phyloP scores from a whole-genome alignment of 1,140 invertebrate species.

The Drosophila repletoides region DNA sequence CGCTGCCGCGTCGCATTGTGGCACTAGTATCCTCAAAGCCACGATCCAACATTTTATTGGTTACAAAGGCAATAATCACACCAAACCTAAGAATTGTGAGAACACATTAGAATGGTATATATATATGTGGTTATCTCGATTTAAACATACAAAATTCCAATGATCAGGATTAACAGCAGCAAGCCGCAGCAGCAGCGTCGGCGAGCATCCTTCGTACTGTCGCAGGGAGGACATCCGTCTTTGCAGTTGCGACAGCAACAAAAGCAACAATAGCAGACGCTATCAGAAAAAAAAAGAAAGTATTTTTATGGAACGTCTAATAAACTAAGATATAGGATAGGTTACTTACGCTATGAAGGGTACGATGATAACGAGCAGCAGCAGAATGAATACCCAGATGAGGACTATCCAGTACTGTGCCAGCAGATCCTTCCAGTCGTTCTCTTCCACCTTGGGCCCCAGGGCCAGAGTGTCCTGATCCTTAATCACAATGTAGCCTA shows the following conservation, averaged over 20 bases:
- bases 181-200: slow-evolving; percentile 88
- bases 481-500: slow-evolving; percentile 69
- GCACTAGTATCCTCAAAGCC: slow-evolving; percentile 86
- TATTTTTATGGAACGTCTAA: background rate
- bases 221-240: slow-evolving; percentile 88
- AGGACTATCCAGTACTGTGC: slow-evolving; percentile 85
- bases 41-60: slow-evolving; percentile 90
- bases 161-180: slow-evolving; percentile 88
- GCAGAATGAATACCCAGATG: slow-evolving; percentile 84
- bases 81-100: slow-evolving; percentile 84
- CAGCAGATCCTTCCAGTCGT: slow-evolving; percentile 84
- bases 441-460: slow-evolving; percentile 80
- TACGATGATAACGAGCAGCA: slow-evolving; percentile 86
- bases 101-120: slow-evolving; percentile 12
- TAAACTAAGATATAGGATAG: too few relatives aligned
- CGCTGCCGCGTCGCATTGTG: slow-evolving; percentile 84
- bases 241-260: slow-evolving; percentile 91
- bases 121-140: accelerated
- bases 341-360: slow-evolving; percentile 85
- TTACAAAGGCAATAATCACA: slow-evolving; percentile 94
- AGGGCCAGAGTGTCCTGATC: slow-evolving; percentile 38
- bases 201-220: slow-evolving; percentile 92
- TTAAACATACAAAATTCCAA: slow-evolving; percentile 89
- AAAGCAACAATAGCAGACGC: slow-evolving; percentile 92
- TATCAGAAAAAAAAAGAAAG: slow-evolving; percentile 51